A percentile compares a stretch with the other conserved stretches of the same genome.
phyloP scores from a whole-genome alignment of 2,888 invertebrate species.

The Drosophila pseudotakahashii region DNA sequence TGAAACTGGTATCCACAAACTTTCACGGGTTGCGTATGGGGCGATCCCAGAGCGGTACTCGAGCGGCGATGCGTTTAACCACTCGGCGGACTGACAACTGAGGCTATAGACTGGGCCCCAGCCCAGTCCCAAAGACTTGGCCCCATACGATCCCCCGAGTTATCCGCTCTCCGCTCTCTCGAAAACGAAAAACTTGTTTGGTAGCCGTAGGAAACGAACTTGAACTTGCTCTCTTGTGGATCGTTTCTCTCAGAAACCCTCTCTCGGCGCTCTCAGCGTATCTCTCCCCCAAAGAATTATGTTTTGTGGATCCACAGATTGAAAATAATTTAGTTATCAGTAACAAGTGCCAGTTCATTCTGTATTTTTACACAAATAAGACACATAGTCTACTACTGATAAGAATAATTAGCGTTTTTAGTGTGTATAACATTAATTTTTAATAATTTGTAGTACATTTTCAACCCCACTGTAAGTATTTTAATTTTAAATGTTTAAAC shows the following conservation, averaged over 20 bases:
- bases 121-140: neutral
- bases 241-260: neutral
- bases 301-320: constrained; percentile 13
- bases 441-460: no score
- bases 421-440: neutral
- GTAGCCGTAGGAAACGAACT: constrained; percentile 40
- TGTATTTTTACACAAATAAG: neutral
- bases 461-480: no score
- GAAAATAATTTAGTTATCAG: constrained; percentile 24
- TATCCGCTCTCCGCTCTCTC: neutral
- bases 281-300: neutral
- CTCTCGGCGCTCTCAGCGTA: constrained; percentile 8
- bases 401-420: neutral
- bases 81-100: constrained; percentile 57
- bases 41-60: constrained; percentile 26
- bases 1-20: constrained; percentile 58
- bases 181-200: constrained; percentile 52
- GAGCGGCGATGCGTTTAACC: constrained; percentile 42
- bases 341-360: neutral
- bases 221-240: constrained; percentile 28
- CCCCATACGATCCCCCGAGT: constrained; percentile 16
- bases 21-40: constrained; percentile 57
- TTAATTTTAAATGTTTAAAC: no score
- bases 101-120: constrained; percentile 4
- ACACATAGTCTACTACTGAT: neutral